These are phyloP conservation scores for Bufotes viridis DNA, from an alignment of 2,797 vertebrate species.

Conservation along the genomic window DNA sequence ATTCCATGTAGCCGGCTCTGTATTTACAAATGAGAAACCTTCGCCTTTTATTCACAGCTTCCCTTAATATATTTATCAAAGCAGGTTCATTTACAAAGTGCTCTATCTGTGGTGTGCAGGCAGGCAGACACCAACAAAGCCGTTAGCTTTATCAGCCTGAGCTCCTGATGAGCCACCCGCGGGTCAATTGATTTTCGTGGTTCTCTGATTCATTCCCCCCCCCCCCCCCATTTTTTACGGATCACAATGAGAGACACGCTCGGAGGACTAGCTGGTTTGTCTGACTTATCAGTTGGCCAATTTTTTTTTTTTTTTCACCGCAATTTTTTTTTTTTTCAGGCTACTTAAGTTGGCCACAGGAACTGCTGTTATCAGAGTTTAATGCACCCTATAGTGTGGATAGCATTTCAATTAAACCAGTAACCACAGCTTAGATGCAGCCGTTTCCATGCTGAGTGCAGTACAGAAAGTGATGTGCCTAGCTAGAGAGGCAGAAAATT, in stretches of 20 bases:
- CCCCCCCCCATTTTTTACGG: slow-evolving; percentile 89
- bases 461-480: slow-evolving; percentile 92
- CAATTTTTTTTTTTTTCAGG: slow-evolving; percentile 80
- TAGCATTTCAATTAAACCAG: slow-evolving; percentile 99
- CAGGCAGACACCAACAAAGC: slow-evolving; percentile 99
- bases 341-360: slow-evolving; percentile 99
- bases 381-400: slow-evolving; percentile 99
- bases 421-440: slow-evolving; percentile 99
- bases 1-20: slow-evolving; percentile 99
- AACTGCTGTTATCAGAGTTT: slow-evolving; percentile 99
- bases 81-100: slow-evolving; percentile 99
- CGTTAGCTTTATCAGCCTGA: slow-evolving; percentile 98
- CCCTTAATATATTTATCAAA: slow-evolving; percentile 99
- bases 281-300: slow-evolving; percentile 95
- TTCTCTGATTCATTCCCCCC: slow-evolving; percentile 94
- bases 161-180: slow-evolving; percentile 98
- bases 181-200: slow-evolving; percentile 99
- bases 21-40: slow-evolving; percentile 99
- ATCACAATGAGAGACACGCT: slow-evolving; percentile 99
- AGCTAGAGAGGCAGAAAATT: slow-evolving; percentile 99
- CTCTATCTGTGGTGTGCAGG: slow-evolving; percentile 99
- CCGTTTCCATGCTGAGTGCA: slow-evolving; percentile 95
- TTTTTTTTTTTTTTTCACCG: slow-evolving; percentile 76
- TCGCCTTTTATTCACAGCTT: slow-evolving; percentile 99
- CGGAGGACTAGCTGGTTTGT: slow-evolving; percentile 99